Conservation (phyloP, 2,797 vertebrate species). For the Kryptolebias ocellatus region DNA sequence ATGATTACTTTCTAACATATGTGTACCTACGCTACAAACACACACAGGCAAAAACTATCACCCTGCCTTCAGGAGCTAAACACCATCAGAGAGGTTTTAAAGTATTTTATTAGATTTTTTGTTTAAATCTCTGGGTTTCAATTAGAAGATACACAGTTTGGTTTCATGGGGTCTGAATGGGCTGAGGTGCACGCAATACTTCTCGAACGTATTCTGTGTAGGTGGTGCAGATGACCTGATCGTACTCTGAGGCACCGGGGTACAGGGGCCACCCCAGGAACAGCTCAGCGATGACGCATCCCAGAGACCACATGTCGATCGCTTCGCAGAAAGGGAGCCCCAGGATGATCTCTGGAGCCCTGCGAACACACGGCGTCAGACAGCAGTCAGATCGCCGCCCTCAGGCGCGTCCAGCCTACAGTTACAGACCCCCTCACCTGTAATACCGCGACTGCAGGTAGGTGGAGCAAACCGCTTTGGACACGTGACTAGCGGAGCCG, state of each 20-base stretch:
- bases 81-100: too few relatives aligned
- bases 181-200: not conserved
- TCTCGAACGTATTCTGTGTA: not conserved
- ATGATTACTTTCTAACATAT: too few relatives aligned
- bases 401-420: too few relatives aligned
- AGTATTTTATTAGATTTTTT: too few relatives aligned
- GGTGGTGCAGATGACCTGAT: conserved; percentile 86
- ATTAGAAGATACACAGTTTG: too few relatives aligned
- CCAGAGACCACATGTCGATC: conserved; percentile 99
- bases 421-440: conserved; percentile 79
- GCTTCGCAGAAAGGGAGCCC: conserved; percentile 97
- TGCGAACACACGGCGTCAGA: conserved; percentile 58
- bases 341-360: conserved; percentile 98
- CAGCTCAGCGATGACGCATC: conserved; percentile 97
- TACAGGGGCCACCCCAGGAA: conserved; percentile 98
- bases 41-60: too few relatives aligned
- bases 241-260: conserved; percentile 97
- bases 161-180: not conserved
- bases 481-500: conserved; percentile 96
- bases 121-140: not conserved
- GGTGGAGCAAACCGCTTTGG: conserved; percentile 98
- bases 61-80: too few relatives aligned
- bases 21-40: too few relatives aligned
- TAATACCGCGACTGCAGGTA: conserved; percentile 98
- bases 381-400: too few relatives aligned